Evolutionary conservation across 2,113 vertebrate species (phyloP).

Genomic region (Scalopus aquaticus): DNA sequence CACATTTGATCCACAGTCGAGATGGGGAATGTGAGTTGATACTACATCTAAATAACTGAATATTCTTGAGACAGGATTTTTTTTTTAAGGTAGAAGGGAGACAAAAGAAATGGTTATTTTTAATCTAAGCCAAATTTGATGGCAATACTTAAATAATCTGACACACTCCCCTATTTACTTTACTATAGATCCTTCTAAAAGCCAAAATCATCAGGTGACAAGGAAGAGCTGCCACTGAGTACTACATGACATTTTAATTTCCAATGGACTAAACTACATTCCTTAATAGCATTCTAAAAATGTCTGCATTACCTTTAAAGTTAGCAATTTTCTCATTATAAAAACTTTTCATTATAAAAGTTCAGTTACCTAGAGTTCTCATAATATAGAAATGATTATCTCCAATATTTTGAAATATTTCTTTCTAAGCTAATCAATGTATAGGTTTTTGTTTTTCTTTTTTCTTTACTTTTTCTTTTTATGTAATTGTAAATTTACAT

Average conservation of each 20-base stretch:
- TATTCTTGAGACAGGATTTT: not conserved
- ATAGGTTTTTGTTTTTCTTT: not conserved
- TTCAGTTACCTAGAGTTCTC: not conserved
- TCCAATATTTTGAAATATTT: not conserved
- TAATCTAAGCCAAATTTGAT: not conserved
- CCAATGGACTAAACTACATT: not conserved
- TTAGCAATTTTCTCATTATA: not conserved
- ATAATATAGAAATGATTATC: not conserved
- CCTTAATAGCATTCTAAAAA: not conserved
- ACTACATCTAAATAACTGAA: not conserved
- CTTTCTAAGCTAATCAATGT: not conserved
- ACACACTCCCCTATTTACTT: not conserved
- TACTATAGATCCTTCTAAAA: not conserved
- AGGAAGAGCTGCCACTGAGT: not conserved
- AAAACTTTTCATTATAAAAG: not conserved
- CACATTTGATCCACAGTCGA: not conserved
- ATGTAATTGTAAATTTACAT: not conserved
- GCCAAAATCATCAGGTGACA: not conserved
- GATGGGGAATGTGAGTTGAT: not conserved
- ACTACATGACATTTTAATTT: not conserved
- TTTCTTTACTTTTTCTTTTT: not conserved
- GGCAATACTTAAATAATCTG: not conserved
- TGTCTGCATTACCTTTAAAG: not conserved
- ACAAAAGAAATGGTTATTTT: not conserved
- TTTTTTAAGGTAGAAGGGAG: not conserved